These are phyloP conservation scores for Agriopis marginaria DNA, from an alignment of 2,888 invertebrate genomes.

Conservation along the genomic window DNA sequence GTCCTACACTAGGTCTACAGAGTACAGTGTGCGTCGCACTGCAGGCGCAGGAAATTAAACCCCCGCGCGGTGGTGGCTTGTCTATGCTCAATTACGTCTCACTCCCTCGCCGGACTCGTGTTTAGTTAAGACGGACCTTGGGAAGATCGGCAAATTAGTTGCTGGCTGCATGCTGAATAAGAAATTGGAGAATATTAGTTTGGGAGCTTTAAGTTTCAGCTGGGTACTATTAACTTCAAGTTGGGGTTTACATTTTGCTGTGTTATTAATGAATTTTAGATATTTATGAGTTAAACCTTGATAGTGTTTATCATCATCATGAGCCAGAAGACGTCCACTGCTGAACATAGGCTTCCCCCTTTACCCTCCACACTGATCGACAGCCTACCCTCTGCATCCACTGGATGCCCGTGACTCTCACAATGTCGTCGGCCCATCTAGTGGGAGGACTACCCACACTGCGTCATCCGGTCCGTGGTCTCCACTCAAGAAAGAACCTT, in stretches of 20 bases:
- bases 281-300: no score
- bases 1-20: slow-evolving; percentile 2
- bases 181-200: slow-evolving; percentile 21
- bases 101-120: slow-evolving; percentile 32
- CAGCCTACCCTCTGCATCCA: no score
- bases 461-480: no score
- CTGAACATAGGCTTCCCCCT: no score
- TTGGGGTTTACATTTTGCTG: not conserved
- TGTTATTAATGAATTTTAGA: not conserved
- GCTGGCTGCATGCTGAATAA: slow-evolving; percentile 24
- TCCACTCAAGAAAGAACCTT: no score
- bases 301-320: no score
- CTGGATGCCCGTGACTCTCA: no score
- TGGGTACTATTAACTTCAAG: not conserved
- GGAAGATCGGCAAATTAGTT: slow-evolving; percentile 31
- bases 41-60: slow-evolving; percentile 79
- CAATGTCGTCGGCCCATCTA: no score
- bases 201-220: slow-evolving; percentile 11
- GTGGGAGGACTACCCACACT: no score
- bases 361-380: no score
- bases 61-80: slow-evolving; percentile 67
- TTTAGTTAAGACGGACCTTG: slow-evolving; percentile 38
- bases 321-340: no score
- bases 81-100: slow-evolving; percentile 49
- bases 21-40: slow-evolving; percentile 21